Percentiles rank a stretch among this genome's conserved stretches.
phyloP scores from a whole-genome alignment of 2,888 invertebrate species.

The Mythimna pallens region DNA sequence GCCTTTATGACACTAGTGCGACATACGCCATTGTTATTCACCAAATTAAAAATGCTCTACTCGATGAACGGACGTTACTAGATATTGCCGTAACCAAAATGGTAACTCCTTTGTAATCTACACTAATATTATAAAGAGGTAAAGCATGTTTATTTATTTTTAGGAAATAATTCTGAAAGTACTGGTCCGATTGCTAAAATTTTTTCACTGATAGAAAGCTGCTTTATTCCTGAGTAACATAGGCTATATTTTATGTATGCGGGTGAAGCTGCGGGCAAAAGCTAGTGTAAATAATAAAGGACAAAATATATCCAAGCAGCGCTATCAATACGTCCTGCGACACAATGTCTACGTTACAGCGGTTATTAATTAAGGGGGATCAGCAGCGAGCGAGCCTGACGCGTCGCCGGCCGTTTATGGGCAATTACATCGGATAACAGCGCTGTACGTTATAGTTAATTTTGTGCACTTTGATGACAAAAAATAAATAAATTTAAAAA shows the following conservation, averaged over 20 bases:
- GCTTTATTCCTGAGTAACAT: too few relatives aligned
- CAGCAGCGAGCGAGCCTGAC: slow-evolving; percentile 6
- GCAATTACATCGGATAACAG: slow-evolving; percentile 7
- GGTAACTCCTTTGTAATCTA: not conserved
- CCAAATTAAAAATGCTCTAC: not conserved
- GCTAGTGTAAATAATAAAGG: not conserved
- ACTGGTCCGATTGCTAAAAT: too few relatives aligned
- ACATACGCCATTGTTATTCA: not conserved
- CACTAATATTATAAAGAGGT: too few relatives aligned
- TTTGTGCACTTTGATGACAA: not conserved
- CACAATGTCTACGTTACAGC: not conserved
- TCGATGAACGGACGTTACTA: not conserved
- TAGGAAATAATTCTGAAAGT: too few relatives aligned
- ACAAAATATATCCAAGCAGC: not conserved
- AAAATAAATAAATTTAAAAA: not conserved
- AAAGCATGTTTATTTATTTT: too few relatives aligned
- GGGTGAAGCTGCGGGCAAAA: too few relatives aligned
- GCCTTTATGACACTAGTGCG: too few relatives aligned
- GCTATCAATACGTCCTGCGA: not conserved
- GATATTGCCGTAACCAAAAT: not conserved
- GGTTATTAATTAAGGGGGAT: slow-evolving; percentile 32
- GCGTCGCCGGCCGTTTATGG: slow-evolving; percentile 4
- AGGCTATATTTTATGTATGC: too few relatives aligned
- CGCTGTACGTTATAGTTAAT: not conserved
- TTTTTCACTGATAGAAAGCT: too few relatives aligned